Conservation (phyloP, 92 coral and sea anemone species). For the Siderastrea radians region DNA sequence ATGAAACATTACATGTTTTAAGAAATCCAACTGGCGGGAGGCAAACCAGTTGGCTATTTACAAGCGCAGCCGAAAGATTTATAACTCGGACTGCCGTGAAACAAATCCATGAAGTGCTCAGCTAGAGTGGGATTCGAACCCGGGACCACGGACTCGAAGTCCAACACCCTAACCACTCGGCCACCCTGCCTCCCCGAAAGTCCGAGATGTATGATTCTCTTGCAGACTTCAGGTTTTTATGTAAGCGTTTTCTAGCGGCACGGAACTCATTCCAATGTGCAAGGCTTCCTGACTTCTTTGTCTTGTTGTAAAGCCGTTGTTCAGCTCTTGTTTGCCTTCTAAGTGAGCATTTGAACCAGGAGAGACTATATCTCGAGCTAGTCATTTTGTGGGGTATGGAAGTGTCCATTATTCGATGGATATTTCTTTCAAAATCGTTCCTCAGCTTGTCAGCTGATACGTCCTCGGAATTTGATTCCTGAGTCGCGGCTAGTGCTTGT, state of each 20-base stretch:
- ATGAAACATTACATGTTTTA: too few relatives aligned
- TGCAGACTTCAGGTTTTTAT: constrained; percentile 51
- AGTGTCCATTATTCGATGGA: constrained; percentile 66
- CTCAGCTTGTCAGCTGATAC: constrained; percentile 67
- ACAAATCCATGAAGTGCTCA: too few relatives aligned
- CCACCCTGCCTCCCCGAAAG: too few relatives aligned
- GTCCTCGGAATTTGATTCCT: background rate
- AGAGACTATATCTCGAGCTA: constrained; percentile 66
- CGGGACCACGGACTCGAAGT: too few relatives aligned
- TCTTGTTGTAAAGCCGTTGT: constrained; percentile 68
- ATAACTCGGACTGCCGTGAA: too few relatives aligned
- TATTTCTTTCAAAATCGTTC: constrained; percentile 57
- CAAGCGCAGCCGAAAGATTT: too few relatives aligned
- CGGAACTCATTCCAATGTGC: constrained; percentile 51
- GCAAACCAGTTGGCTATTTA: too few relatives aligned
- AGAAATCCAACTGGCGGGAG: too few relatives aligned
- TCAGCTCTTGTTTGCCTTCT: constrained; percentile 56
- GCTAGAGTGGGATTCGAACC: too few relatives aligned
- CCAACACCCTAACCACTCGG: too few relatives aligned
- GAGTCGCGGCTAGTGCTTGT: background rate
- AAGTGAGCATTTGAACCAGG: constrained; percentile 67
- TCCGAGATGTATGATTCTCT: constrained; percentile 39
- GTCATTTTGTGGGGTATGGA: constrained; percentile 72
- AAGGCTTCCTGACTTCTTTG: constrained; percentile 62
- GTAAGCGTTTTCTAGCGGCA: constrained; percentile 46